Evolutionary conservation across 2,888 invertebrate genomes (phyloP), one percentile per base, ranked within the genome.

Genomic region (Leucoma salicis): DNA sequence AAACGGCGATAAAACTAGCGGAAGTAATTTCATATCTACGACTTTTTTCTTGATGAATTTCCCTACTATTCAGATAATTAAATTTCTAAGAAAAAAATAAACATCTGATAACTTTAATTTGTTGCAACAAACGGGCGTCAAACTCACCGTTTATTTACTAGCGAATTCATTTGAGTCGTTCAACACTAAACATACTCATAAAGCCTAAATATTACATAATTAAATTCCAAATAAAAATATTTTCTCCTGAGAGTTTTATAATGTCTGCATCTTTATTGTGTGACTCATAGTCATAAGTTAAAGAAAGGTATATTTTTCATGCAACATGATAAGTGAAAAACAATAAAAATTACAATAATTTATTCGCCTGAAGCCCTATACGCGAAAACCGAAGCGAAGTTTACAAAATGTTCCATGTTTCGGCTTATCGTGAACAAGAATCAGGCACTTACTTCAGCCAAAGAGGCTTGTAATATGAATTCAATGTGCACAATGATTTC

Each of bases 401-500:
- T 46, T 38, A 38, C 53, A 35, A 61, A 53, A 48, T 42, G 21
- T 46, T 35, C 8, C 39, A 13, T 25, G 36, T 35, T 49, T 25
- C 15, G 32, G 41, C 54, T 65, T 63, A 63, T 63, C 63, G 36
- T 21, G 35, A 6, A 42, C 38, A 46, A 41, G 32, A 29, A 65
- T 63, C 66, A 27, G 31, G 15, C 32, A 28, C 31, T 38, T 35
- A 41, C 36, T 43, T 41, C 46, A 44, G 35, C 39, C 8, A 27
- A 45, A 42, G 29, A 18, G 35, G 27, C 14, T 31, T 51, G 41
- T 16, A 53, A 49, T 46, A 42, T 46, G 45, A 62, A 62, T 62
- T 66, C 50, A 59, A 57, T 63, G 57, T 51, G 39, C 31, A 33
- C 48, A 48, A 45, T n/a, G n/a, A 56, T 45, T 52, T 46, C 28